Conservation (phyloP, 2,113 vertebrate species). For the Ciconia maguari region DNA sequence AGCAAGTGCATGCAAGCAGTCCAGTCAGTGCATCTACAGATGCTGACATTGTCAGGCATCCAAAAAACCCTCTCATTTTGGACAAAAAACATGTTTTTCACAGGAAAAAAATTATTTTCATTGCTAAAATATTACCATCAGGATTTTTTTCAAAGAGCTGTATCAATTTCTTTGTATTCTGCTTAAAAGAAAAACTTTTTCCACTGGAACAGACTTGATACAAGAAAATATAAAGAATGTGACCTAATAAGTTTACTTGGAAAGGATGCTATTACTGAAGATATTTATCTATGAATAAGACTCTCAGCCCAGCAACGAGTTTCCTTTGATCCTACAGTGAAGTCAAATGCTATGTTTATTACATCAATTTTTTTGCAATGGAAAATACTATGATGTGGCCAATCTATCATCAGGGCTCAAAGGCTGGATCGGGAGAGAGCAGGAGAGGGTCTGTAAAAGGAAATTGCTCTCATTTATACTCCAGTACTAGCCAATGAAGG, state of each 20-base stretch:
- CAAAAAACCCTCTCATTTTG: neutral
- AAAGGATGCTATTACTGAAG: neutral
- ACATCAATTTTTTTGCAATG: neutral
- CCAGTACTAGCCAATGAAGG: neutral
- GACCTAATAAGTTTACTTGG: neutral
- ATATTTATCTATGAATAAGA: neutral
- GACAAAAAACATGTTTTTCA: conserved; percentile 12
- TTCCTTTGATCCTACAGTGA: neutral
- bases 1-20: conserved; percentile 4
- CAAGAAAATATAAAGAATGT: neutral
- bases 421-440: neutral
- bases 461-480: neutral
- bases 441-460: neutral
- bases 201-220: neutral
- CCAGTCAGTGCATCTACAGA: conserved; percentile 6
- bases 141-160: conserved; percentile 7
- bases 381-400: neutral
- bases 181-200: neutral
- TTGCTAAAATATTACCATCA: conserved; percentile 3
- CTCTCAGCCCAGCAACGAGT: neutral
- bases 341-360: conserved; percentile 3
- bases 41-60: conserved; percentile 42
- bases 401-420: neutral
- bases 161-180: neutral
- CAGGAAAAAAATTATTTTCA: neutral